Evolutionary conservation across 2,888 invertebrate species (phyloP), one percentile per base, ranked within the genome.

Genomic region (Plebejus melissa): DNA sequence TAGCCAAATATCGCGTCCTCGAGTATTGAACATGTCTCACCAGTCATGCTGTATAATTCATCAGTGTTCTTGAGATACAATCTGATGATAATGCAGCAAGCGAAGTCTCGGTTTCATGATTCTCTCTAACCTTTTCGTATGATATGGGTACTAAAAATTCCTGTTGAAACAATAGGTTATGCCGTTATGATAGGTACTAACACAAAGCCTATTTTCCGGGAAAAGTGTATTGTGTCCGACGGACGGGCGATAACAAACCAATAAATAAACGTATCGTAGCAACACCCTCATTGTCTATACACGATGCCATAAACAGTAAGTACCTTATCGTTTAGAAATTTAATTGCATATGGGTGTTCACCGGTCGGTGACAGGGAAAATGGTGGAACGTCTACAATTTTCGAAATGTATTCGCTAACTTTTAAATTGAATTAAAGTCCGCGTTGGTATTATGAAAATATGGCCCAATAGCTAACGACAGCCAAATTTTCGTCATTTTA

Each of bases 241-340:
- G 65, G 65, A 65, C 32, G 65, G 32, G 1, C 32, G 32, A 32
- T 65, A 65, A 65, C 16, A 13, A 65, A 32, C 32, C 22, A 32
- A 65, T 13, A 32, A 32, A 65, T 50, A 22, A 54, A 9, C 54
- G 72, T 72, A 72, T 72, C 72, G 28, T 54, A 50, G 72, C 72
- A 72, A 72, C 72, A 72, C 72, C 72, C 72, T 50, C 54, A 54
- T 72, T 72, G 72, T 72, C 54, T 50, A 32, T 54, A 72, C 13
- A 28, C 32, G 32, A 32, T 36, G 9, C 71, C 71, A 46, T 54
- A 54, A 72, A 32, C 22, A 13, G 65, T 65, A 65, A 13, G 65
- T 65, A 65, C 65, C 32, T 22, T 46, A 46, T 72, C 41, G 41
- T 46, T 46, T 71, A 71, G 71, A 46, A 71, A 71, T 22, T 70